phyloP scores from a whole-genome alignment of 2,797 vertebrate species.

The Sphenodon punctatus region DNA sequence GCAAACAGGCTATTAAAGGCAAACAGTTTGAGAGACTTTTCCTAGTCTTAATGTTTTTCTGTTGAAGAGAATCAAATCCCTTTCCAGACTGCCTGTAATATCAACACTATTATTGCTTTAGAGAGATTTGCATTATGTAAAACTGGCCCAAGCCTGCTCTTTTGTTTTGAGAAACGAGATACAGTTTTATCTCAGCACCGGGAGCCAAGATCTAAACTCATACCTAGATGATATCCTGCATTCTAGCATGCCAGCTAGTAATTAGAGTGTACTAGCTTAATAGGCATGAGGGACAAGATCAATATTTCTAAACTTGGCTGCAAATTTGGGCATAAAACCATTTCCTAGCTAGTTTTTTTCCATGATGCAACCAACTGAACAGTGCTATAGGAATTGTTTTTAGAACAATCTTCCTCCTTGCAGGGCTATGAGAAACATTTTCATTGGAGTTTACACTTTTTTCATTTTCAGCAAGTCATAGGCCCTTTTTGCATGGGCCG shows the following conservation, averaged over 20 bases:
- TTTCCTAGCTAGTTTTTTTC: neutral
- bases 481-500: too few species aligned
- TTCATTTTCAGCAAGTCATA: too few species aligned
- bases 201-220: neutral
- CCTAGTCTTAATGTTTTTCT: neutral
- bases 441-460: too few species aligned
- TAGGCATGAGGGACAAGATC: too few species aligned
- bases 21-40: neutral
- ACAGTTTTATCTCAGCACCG: neutral
- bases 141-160: neutral
- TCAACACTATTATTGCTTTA: neutral
- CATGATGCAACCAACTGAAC: neutral
- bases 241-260: rapidly evolving
- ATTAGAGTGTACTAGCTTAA: neutral
- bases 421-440: too few species aligned
- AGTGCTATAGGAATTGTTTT: too few species aligned
- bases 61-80: neutral
- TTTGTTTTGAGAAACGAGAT: neutral
- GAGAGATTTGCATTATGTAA: neutral
- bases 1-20: neutral
- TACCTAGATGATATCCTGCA: neutral
- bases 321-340: neutral
- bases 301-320: neutral
- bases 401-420: too few species aligned
- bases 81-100: rapidly evolving